Evolutionary conservation across 2,888 invertebrate species (phyloP), one percentile per base, ranked within the genome.

Genomic region (Orgyia antiqua): DNA sequence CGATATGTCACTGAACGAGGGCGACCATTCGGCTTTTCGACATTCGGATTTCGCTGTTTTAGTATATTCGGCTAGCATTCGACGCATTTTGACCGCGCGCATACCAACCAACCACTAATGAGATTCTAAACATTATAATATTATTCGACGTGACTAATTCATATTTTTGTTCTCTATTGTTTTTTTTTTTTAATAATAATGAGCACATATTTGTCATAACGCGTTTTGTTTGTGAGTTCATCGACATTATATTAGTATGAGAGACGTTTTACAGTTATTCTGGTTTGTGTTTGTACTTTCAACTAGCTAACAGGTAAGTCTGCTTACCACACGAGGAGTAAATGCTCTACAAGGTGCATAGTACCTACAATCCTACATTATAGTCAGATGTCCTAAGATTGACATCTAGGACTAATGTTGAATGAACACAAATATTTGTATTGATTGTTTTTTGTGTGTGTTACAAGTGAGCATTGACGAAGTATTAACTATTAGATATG

Each of bases 1-100:
- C 86, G 78, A 86, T 86, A 84, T 84, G 86, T 83, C 86, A 84
- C 82, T 63, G 71, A 68, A 69, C 71, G 70, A 64, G 69, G 63
- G 51, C 69, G 68, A 68, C 69, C 66, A 73, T 77, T 79, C 73
- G 76, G 80, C 75, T 76, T 74, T 79, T 74, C 61, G 74, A 75
- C 64, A 68, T 75, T 75, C 70, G 62, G 59, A 57, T 60, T 68
- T 66, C 68, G 48, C 70, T 67, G 73, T 68, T 73, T 74, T 66
- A 67, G 62, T 68, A 62, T 71, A 73, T 76, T 70, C 67, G 47
- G 45, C 27, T 51, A 54, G 64, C 73, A 75, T 75, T 71, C 66
- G 68, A 62, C 36, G 69, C 58, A 74, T 75, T 67, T 64, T 68
- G 67, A 53, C 58, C 59, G 52, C 58, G 60, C 62, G 68, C 60